Percentiles rank a stretch among this genome's conserved stretches.
phyloP scores from a whole-genome alignment of 1,140 invertebrate species.

The Drosophila quadrilineata region DNA sequence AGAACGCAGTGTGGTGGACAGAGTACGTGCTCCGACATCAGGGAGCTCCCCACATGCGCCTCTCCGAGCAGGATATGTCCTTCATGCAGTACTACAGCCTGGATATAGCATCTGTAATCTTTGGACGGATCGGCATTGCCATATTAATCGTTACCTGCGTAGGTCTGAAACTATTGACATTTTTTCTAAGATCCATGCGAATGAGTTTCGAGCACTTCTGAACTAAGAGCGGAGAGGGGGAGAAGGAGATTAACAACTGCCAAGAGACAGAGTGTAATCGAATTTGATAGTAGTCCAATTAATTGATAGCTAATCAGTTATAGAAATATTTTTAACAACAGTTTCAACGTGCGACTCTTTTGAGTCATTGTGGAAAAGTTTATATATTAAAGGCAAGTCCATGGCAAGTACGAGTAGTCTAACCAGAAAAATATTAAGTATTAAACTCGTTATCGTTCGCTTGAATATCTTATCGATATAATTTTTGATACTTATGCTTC shows the following conservation, averaged over 20 bases:
- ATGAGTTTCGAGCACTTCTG: slow-evolving; percentile 28
- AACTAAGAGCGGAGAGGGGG: neutral
- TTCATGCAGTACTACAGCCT: slow-evolving; percentile 61
- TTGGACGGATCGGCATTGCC: slow-evolving; percentile 51
- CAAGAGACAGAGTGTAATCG: neutral
- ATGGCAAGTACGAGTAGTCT: too few species aligned
- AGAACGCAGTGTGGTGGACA: slow-evolving; percentile 85
- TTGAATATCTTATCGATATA: too few species aligned
- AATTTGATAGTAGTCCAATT: slow-evolving; percentile 4
- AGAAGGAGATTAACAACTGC: neutral
- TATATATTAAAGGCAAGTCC: too few species aligned
- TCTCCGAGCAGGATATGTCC: slow-evolving; percentile 72
- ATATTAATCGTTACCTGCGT: slow-evolving; percentile 29
- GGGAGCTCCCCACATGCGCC: slow-evolving; percentile 79
- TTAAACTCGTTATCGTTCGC: too few species aligned
- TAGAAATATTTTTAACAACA: too few species aligned
- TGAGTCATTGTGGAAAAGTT: too few species aligned
- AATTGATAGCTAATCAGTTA: neutral
- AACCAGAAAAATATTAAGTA: too few species aligned
- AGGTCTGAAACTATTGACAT: slow-evolving; percentile 19
- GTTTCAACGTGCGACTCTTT: too few species aligned
- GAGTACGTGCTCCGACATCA: slow-evolving; percentile 83
- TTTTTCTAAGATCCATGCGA: slow-evolving; percentile 5
- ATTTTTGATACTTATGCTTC: too few species aligned
- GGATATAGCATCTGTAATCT: slow-evolving; percentile 42